Base-by-base conservation (phyloP, 1,140 invertebrate species). In the Sipha flava region DNA sequence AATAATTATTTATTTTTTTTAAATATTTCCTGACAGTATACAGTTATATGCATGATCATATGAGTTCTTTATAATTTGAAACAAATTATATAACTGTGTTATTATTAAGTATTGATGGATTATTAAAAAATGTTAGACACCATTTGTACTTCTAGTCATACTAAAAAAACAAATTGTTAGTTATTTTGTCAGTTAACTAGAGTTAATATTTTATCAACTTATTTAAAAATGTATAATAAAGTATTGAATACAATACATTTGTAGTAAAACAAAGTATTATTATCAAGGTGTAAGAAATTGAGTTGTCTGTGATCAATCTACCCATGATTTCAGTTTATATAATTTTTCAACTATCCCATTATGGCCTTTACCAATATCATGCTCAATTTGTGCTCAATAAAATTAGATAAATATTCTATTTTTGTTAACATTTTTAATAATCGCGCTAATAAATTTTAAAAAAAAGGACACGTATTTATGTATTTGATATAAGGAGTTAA, bases 331-430 rank as follows among this genome's bases (percentile, higher is more conserved):
- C 37, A 66, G 34, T 66, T 66, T 70, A 29, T 70, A 70, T 47
- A 77, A 37, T 37, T 57, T 75, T 29, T 31, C 23, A 21, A 26
- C 23, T 37, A 26, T 77, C 23, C 4, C 49, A 59, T 77, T 54
- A 4, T 37, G 18, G 70, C 21, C 21, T 73, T 31, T 54, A 52
- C 21, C 29, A 77, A 23, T 9, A 0, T 75, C 21, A 26, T 37
- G 72, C 47, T 54, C 72, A 59, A 57, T 77, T 34, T 54, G 49
- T 77, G 54, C 54, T 52, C 47, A 77, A 54, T 21, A 23, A 21
- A 37, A 37, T 23, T 37, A 57, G 23, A 57, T 37, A 37, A 23
- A 14, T 52, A 43, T 66, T 66, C 21, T 73, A 37, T 73, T 29
- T 37, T 77, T 77, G 12, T 34, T 14, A 70, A 29, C 14, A 47